Evolutionary conservation across 2,113 vertebrate species (phyloP), one percentile per base, ranked within the genome.

Genomic region (Apodemus speciosus): DNA sequence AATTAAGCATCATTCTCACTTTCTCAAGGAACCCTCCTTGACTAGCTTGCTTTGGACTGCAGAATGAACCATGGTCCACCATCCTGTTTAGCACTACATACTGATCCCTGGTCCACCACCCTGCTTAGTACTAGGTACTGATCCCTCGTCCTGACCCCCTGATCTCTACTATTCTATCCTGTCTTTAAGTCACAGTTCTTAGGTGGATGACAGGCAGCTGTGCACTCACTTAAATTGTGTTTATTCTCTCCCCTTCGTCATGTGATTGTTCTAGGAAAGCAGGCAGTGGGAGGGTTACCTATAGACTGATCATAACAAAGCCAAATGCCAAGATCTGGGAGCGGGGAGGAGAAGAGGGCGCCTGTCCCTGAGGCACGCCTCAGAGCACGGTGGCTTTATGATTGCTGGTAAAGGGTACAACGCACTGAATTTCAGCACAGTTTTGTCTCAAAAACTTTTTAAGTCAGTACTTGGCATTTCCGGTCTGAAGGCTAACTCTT

Each of bases 201-300:
- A 0, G 5, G 18, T 18, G 35, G 27, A 43, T 87, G 23, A 27
- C 7, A 1, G 1, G 30, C 23, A 9, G 2, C 27, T 15, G 0
- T 9, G 51, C 9, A 38, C 15, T 38, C 71, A 11, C 30, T 53
- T 11, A 2, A 30, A 60, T 27, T 11, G 13, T 53, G 3, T 56
- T 49, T 80, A 10, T 9, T 30, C 38, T 90, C 27, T 13, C 0
- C 71, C 11, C 27, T 43, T 16, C 14, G 16, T n/a, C 68, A 16
- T 14, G 5, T 66, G n/a, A 14, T 20, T 30, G 8, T 27, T 25
- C 72, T 18, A 6, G 38, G 49, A 53, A n/a, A 85, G 25, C 11
- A 35, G 16, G 9, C 30, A 27, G n/a, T 4, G 21, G 56, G 27
- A 84, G 27, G 16, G 18, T 56, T 79, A 30, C 14, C 1, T 6